Percentiles rank a stretch among this genome's conserved stretches.
Conservation (phyloP, 2,797 vertebrate genomes). For the Jordanella pulchra region DNA sequence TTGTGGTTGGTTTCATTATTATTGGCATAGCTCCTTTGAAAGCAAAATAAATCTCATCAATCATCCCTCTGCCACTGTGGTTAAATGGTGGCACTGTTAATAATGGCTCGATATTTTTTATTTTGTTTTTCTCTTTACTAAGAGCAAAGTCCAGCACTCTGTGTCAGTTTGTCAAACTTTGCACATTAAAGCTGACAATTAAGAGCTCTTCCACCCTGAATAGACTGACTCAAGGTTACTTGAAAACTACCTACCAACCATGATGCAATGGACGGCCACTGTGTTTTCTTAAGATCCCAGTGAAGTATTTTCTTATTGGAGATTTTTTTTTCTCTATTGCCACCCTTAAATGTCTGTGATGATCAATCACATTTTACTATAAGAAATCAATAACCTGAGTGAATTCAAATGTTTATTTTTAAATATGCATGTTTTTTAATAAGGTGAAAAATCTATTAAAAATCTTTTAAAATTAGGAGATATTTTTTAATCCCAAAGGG, state of each 20-base stretch:
- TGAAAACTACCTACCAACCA: neutral
- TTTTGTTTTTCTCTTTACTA: neutral
- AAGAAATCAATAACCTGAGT: neutral
- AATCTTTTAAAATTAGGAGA: no score
- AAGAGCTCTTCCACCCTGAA: neutral
- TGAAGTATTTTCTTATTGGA: no score
- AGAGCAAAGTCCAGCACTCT: neutral
- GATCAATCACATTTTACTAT: neutral
- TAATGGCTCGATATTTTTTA: neutral
- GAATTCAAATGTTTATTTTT: neutral
- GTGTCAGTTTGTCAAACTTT: neutral
- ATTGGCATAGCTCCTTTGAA: neutral
- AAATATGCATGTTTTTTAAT: neutral
- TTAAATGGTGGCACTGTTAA: neutral
- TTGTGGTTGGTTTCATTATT: neutral
- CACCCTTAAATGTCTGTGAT: neutral
- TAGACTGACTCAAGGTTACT: neutral
- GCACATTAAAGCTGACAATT: neutral
- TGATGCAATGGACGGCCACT: neutral
- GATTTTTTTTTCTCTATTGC: neutral
- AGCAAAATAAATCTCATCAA: neutral
- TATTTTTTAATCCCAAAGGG: no score
- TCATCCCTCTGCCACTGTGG: neutral
- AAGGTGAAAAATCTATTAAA: neutral
- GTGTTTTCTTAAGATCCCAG: neutral